Conservation (phyloP, 1,140 invertebrate species). For the Lepidurus couesii region DNA sequence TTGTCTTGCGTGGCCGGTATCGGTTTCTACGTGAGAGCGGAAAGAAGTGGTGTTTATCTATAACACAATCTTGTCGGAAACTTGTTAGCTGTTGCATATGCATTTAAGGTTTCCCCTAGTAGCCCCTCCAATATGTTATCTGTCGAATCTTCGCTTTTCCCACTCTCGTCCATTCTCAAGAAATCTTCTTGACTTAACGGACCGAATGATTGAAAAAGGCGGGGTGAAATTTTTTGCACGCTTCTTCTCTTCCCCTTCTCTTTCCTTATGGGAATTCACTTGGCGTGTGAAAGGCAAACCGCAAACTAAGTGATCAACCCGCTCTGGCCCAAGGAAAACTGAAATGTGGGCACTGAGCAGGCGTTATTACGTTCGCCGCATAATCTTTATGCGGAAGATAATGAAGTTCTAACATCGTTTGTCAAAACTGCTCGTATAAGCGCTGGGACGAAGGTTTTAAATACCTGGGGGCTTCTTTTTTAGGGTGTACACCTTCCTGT, state of each 20-base stretch:
- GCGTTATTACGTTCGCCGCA: background rate
- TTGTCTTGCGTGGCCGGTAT: background rate
- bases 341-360: background rate
- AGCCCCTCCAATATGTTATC: slow-evolving; percentile 1
- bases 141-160: background rate
- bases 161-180: background rate
- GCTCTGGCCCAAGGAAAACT: background rate
- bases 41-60: background rate
- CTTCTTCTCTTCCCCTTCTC: background rate
- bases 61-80: slow-evolving; percentile 18
- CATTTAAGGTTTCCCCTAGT: background rate
- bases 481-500: background rate
- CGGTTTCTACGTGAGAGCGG: background rate
- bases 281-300: background rate
- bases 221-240: background rate
- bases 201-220: background rate
- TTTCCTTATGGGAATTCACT: background rate
- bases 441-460: background rate
- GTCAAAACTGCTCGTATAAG: background rate
- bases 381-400: background rate
- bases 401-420: slow-evolving; percentile 10
- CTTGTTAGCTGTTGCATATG: slow-evolving; percentile 19
- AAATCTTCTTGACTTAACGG: background rate
- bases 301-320: background rate
- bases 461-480: background rate